phyloP scores from a whole-genome alignment of 2,797 vertebrate genomes.

The Zenarchopterus dispar region DNA sequence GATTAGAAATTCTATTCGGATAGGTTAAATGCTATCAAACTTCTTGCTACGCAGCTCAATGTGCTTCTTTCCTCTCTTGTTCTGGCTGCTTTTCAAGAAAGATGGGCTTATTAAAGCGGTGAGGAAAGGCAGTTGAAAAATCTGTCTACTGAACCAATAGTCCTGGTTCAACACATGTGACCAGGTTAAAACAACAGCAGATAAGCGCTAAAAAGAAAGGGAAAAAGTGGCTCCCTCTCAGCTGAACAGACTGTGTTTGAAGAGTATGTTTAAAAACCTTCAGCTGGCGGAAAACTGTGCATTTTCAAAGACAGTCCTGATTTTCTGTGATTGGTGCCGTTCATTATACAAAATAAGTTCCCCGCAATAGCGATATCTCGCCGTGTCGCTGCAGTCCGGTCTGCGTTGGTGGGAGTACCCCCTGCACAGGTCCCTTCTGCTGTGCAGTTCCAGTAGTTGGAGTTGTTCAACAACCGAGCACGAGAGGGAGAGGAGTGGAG shows the following conservation, averaged over 20 bases:
- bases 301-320: background rate
- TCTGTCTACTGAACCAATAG: slow-evolving; percentile 51
- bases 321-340: no score
- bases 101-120: slow-evolving; percentile 16
- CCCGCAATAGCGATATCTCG: background rate
- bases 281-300: background rate
- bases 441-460: slow-evolving; percentile 82
- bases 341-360: no score
- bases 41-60: background rate
- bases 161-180: slow-evolving; percentile 68
- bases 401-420: slow-evolving; percentile 78
- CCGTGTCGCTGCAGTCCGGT: slow-evolving; percentile 69
- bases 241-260: slow-evolving; percentile 22
- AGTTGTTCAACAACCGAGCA: slow-evolving; percentile 73
- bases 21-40: background rate
- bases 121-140: slow-evolving; percentile 33
- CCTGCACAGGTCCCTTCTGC: slow-evolving; percentile 79
- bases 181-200: slow-evolving; percentile 74
- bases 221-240: slow-evolving; percentile 33
- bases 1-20: background rate
- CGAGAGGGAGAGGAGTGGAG: slow-evolving; percentile 57
- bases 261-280: slow-evolving; percentile 6
- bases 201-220: slow-evolving; percentile 55
- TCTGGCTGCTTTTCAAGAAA: slow-evolving; percentile 13
- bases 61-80: background rate